Conservation (phyloP, 2,113 vertebrate genomes). For the Hypanus sabinus region DNA sequence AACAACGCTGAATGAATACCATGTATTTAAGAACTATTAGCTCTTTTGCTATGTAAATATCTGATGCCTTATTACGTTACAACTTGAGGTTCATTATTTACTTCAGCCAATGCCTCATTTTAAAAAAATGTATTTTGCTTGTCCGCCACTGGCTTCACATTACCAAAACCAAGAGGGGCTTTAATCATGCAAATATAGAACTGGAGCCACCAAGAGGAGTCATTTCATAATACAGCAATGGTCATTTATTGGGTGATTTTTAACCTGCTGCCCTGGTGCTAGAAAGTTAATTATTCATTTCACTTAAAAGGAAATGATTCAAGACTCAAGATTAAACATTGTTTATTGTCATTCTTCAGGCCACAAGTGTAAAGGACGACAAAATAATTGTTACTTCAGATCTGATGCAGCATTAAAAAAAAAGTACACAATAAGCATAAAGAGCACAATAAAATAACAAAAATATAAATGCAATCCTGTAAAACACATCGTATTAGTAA, state of each 20-base stretch:
- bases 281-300: background rate
- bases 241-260: background rate
- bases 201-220: background rate
- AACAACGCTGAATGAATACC: background rate
- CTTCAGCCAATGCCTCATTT: background rate
- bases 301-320: background rate
- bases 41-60: background rate
- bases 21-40: background rate
- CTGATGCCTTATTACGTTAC: background rate
- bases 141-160: background rate
- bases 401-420: too few species aligned
- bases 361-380: too few species aligned
- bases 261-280: background rate
- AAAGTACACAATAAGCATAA: too few species aligned
- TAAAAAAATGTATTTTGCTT: background rate
- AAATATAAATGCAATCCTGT: too few species aligned
- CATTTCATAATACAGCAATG: background rate
- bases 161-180: background rate
- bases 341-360: too few species aligned
- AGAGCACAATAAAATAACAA: too few species aligned
- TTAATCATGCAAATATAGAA: background rate
- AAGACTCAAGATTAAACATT: too few species aligned
- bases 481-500: too few species aligned
- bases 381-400: too few species aligned
- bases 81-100: background rate